A percentile compares a stretch with the other conserved stretches of the same genome.
These are phyloP conservation scores for Chrosomus eos DNA, from an alignment of 2,797 vertebrate species.

Conservation along the genomic window DNA sequence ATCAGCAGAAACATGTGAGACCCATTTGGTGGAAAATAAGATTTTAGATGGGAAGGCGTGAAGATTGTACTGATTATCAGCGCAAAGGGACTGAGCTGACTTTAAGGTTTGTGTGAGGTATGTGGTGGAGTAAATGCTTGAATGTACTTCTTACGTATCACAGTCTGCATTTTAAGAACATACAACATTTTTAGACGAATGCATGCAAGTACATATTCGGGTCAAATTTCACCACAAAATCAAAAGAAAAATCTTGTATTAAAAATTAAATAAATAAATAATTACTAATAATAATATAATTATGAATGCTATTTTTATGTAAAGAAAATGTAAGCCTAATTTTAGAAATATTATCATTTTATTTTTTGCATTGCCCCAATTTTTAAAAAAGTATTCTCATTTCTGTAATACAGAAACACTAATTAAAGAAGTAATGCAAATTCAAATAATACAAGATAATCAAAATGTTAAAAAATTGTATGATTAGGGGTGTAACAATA, in stretches of 20 bases:
- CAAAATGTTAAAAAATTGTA: too few species aligned
- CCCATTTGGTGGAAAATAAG: slow-evolving; percentile 31
- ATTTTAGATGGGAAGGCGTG: slow-evolving; percentile 23
- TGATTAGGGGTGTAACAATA: too few species aligned
- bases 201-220: background rate
- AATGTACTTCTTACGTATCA: background rate
- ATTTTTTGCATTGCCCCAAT: too few species aligned
- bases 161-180: background rate
- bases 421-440: background rate
- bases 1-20: slow-evolving; percentile 70
- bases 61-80: slow-evolving; percentile 22
- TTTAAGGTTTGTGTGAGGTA: background rate
- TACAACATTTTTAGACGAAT: background rate
- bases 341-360: background rate
- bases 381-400: too few species aligned
- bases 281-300: background rate
- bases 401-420: background rate
- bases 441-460: background rate
- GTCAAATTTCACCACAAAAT: background rate
- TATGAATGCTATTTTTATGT: background rate
- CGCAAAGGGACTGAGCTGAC: slow-evolving; percentile 21
- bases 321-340: background rate
- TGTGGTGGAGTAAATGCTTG: background rate
- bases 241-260: background rate
- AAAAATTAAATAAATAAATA: background rate